Percentiles rank a stretch among this genome's conserved stretches.
These are phyloP conservation scores for Tachystola acroxantha DNA, from an alignment of 2,888 invertebrate species.

Conservation along the genomic window DNA sequence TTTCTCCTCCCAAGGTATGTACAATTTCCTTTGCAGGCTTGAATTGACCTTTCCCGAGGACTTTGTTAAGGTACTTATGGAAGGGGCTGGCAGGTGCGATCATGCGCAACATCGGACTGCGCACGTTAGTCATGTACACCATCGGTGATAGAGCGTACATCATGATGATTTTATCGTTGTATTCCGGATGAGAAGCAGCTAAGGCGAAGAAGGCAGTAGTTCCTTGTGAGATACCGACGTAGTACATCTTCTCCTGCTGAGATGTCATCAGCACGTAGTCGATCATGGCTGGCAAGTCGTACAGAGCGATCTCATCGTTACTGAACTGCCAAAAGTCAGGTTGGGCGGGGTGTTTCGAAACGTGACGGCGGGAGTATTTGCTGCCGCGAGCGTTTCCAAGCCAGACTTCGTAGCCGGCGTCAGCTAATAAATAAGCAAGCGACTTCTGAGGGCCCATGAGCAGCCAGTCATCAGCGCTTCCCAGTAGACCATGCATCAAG, in stretches of 20 bases:
- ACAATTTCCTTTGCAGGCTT: conserved; percentile 43
- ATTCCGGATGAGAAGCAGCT: conserved; percentile 46
- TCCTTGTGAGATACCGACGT: conserved; percentile 58
- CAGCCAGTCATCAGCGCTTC: conserved; percentile 83
- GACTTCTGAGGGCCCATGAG: conserved; percentile 79
- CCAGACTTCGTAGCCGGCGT: conserved; percentile 67
- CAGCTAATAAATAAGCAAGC: conserved; percentile 54
- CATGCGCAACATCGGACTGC: conserved; percentile 63
- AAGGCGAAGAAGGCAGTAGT: conserved; percentile 57
- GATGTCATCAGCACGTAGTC: conserved; percentile 51
- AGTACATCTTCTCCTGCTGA: conserved; percentile 49
- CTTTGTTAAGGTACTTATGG: conserved; percentile 31
- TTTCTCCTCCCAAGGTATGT: conserved; percentile 45
- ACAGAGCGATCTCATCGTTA: conserved; percentile 60
- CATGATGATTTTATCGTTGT: conserved; percentile 54
- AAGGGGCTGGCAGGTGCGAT: conserved; percentile 50
- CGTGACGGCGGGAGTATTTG: conserved; percentile 56
- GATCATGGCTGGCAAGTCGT: conserved; percentile 66
- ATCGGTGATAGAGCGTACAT: conserved; percentile 65
- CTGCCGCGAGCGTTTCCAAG: conserved; percentile 64
- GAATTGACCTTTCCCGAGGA: conserved; percentile 50
- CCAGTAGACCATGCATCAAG: conserved; percentile 82
- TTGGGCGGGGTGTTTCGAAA: conserved; percentile 49
- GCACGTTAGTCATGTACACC: conserved; percentile 60
- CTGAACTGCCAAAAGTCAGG: conserved; percentile 66